A percentile compares a stretch with the other conserved stretches of the same genome.
Conservation (phyloP, 2,797 vertebrate genomes). For the Poliocrania exsul region DNA sequence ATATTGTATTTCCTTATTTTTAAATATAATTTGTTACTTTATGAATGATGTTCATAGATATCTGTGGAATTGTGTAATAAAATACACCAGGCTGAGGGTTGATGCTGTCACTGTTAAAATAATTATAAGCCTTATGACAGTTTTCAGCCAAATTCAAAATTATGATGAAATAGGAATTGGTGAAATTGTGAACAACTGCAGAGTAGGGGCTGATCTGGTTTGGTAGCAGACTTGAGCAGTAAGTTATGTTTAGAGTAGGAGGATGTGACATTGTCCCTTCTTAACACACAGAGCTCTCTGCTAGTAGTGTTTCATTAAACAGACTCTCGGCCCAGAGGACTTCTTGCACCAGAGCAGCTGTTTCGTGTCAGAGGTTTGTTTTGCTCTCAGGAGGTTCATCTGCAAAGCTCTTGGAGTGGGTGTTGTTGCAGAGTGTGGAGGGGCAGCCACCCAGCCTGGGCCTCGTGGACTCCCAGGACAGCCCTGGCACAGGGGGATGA, state of each 20-base stretch:
- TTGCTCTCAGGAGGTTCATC: not conserved
- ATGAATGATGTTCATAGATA: not conserved
- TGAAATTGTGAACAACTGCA: not conserved
- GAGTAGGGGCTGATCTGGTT: not conserved
- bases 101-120: not conserved
- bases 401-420: not conserved
- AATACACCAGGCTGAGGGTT: not conserved
- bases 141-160: not conserved
- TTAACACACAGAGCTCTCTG: not conserved
- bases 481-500: not conserved
- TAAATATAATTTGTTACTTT: not conserved
- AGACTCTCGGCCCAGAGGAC: not conserved
- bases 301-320: not conserved
- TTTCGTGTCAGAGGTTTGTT: conserved; percentile 8
- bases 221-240: not conserved
- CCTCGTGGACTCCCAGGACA: not conserved
- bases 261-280: not conserved
- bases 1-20: not conserved
- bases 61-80: not conserved
- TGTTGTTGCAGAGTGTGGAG: not conserved
- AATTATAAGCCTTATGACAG: not conserved
- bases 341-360: not conserved
- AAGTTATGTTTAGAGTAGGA: not conserved
- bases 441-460: not conserved
- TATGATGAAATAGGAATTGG: not conserved